Conservation (phyloP, 92 coral and sea anemone genomes). For the Diadumene lineata region DNA sequence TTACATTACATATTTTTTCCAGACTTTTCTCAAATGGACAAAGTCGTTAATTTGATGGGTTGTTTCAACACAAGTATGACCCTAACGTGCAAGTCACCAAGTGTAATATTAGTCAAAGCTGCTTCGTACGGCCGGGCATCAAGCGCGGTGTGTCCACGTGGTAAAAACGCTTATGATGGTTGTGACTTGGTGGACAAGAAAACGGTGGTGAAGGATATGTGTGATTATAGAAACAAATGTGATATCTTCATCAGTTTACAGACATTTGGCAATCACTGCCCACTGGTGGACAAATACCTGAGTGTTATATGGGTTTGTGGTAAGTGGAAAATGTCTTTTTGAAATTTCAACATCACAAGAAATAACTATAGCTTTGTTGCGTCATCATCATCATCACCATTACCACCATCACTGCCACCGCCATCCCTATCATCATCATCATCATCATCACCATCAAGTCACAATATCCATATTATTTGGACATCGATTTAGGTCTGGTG, state of each 20-base stretch:
- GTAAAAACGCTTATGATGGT: slow-evolving; percentile 5
- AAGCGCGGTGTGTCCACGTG: slow-evolving; percentile 18
- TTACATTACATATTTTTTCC: background rate
- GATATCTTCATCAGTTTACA: slow-evolving; percentile 2
- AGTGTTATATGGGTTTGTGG: slow-evolving; percentile 35
- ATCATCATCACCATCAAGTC: background rate
- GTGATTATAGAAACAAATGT: slow-evolving; percentile 18
- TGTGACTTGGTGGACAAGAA: slow-evolving; percentile 29
- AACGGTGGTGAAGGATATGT: slow-evolving; percentile 4
- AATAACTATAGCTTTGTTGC: background rate
- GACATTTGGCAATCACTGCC: slow-evolving; percentile 27
- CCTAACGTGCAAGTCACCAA: slow-evolving; percentile 9
- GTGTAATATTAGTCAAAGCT: slow-evolving; percentile 21
- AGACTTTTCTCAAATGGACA: slow-evolving; percentile 27
- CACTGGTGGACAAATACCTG: slow-evolving; percentile 36
- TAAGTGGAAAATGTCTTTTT: too few species aligned
- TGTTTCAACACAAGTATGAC: slow-evolving; percentile 18
- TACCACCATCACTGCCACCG: background rate
- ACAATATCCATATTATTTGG: too few species aligned
- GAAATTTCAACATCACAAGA: too few species aligned
- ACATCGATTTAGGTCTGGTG: too few species aligned
- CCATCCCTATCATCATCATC: background rate
- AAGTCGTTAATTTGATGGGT: background rate
- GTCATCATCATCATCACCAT: background rate
- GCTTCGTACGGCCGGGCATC: slow-evolving; percentile 35